These are phyloP conservation scores for Apamea epomidion DNA, from an alignment of 2,888 invertebrate species.

Conservation along the genomic window DNA sequence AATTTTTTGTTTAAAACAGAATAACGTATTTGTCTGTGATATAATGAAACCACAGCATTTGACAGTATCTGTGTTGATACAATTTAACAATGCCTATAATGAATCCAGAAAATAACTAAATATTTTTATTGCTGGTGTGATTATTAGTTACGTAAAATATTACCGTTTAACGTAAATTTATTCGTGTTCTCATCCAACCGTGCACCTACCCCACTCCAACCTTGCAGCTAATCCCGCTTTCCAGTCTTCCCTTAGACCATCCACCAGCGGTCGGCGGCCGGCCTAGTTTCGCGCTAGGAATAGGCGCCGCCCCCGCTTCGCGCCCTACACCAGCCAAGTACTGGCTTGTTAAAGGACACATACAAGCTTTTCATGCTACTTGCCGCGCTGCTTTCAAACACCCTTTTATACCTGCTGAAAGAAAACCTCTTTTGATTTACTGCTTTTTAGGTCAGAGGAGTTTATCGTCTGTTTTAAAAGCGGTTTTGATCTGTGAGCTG, in stretches of 20 bases:
- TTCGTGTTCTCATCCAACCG: background rate
- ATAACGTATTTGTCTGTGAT: background rate
- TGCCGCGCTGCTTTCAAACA: conserved; percentile 69
- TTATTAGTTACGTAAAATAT: background rate
- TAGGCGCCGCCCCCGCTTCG: conserved; percentile 88
- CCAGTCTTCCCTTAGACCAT: conserved; percentile 63
- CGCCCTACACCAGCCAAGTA: conserved; percentile 85
- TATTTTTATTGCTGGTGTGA: background rate
- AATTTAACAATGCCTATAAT: background rate
- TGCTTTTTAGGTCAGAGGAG: conserved; percentile 62
- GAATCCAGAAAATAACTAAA: background rate
- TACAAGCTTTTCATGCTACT: conserved; percentile 73
- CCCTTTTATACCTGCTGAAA: conserved; percentile 61
- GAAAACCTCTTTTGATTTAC: conserved; percentile 57
- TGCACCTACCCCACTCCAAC: background rate
- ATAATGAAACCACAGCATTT: background rate
- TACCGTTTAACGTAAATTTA: background rate
- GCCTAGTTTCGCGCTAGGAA: conserved; percentile 89
- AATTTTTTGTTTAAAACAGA: background rate
- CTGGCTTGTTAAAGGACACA: conserved; percentile 85
- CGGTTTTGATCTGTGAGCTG: conserved; percentile 37
- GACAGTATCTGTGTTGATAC: background rate
- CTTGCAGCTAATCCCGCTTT: conserved; percentile 34
- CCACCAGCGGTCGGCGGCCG: conserved; percentile 86
- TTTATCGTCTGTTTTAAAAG: conserved; percentile 35